These are phyloP conservation scores for Drosophila demipolita DNA, from an alignment of 2,888 invertebrate species.

Conservation along the genomic window DNA sequence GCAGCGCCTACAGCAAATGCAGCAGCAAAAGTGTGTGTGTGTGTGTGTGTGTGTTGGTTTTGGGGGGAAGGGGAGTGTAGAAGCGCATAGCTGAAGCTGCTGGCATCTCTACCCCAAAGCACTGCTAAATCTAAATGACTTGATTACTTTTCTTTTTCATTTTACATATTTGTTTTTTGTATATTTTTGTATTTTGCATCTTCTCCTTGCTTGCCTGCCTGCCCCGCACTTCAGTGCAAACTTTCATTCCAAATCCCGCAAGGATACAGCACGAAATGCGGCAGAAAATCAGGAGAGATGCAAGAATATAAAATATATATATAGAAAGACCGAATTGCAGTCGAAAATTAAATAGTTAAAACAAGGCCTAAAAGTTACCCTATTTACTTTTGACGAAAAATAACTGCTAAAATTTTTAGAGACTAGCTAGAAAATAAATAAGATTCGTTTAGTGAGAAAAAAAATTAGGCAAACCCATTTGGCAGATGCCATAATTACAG, in stretches of 20 bases:
- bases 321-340: constrained; percentile 28
- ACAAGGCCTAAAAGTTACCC: constrained; percentile 6
- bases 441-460: fast-evolving
- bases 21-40: background rate
- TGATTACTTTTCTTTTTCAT: constrained; percentile 65
- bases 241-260: constrained; percentile 77
- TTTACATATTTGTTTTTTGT: constrained; percentile 54
- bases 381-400: background rate
- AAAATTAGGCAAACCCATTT: background rate
- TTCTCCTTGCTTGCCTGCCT: constrained; percentile 16
- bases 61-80: background rate
- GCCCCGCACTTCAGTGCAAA: constrained; percentile 65
- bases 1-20: constrained; percentile 41
- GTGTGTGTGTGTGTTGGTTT: background rate
- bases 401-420: fast-evolving
- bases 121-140: constrained; percentile 79
- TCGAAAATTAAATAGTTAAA: constrained; percentile 4
- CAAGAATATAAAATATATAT: constrained; percentile 13
- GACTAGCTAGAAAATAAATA: background rate
- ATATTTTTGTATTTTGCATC: constrained; percentile 18
- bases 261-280: constrained; percentile 73
- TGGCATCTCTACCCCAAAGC: constrained; percentile 78
- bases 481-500: background rate
- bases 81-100: constrained; percentile 4
- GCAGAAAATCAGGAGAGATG: constrained; percentile 64